These are phyloP conservation scores for Corythucha ciliata DNA, from an alignment of 2,888 invertebrate genomes.

Conservation along the genomic window DNA sequence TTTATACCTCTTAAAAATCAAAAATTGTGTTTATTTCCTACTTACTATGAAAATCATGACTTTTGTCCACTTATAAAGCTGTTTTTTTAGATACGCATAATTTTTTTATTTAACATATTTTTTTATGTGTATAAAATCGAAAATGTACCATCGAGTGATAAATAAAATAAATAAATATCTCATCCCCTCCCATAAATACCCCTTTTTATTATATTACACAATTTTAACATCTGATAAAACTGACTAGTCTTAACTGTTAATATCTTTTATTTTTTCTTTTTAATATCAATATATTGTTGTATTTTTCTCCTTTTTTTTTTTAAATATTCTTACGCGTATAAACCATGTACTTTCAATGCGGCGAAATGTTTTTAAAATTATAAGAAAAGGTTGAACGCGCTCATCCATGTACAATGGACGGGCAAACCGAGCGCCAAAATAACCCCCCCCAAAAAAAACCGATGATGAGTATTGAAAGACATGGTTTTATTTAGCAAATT, in stretches of 20 bases:
- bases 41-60: no score
- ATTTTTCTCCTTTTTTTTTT: conserved; percentile 27
- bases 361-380: conserved; percentile 13
- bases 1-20: conserved; percentile 27
- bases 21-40: no score
- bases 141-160: no score
- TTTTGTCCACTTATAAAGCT: conserved; percentile 25
- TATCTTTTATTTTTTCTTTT: no score
- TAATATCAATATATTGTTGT: conserved; percentile 28
- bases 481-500: conserved; percentile 33
- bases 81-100: conserved; percentile 27
- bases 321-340: no score
- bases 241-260: conserved; percentile 32
- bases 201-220: conserved; percentile 33
- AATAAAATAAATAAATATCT: conserved; percentile 33
- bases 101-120: conserved; percentile 21
- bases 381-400: not conserved
- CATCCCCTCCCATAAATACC: conserved; percentile 35
- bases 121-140: no score
- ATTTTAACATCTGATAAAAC: conserved; percentile 32
- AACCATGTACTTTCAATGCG: conserved; percentile 31
- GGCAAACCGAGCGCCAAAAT: not conserved
- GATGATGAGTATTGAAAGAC: conserved; percentile 35
- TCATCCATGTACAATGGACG: not conserved
- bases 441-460: no score